These are phyloP conservation scores for Magallana angulata DNA, from an alignment of 1,140 invertebrate species.

Conservation along the genomic window DNA sequence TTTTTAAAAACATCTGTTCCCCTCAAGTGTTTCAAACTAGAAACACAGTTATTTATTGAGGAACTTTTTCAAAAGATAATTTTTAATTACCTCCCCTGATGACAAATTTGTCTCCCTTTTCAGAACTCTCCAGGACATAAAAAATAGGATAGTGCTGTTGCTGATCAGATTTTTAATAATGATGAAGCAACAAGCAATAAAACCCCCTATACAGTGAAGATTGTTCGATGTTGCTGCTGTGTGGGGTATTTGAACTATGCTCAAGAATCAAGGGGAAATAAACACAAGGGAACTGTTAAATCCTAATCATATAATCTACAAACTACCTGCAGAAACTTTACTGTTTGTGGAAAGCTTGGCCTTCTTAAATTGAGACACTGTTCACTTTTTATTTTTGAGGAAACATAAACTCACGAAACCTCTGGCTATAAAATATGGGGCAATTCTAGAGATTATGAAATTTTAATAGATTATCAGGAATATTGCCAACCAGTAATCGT, in stretches of 20 bases:
- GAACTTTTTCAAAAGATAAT: slow-evolving; percentile 13
- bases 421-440: background rate
- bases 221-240: background rate
- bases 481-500: background rate
- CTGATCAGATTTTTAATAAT: background rate
- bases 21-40: background rate
- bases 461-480: background rate
- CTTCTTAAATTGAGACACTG: too few relatives aligned
- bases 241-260: slow-evolving; percentile 11
- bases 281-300: background rate
- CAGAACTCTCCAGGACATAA: slow-evolving; percentile 25
- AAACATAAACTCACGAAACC: background rate
- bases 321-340: background rate
- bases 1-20: background rate
- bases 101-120: slow-evolving; percentile 31
- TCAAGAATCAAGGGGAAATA: background rate
- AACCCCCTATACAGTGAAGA: background rate
- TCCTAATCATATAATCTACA: background rate
- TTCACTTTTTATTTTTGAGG: too few relatives aligned
- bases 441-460: background rate
- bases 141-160: background rate
- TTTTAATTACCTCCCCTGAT: slow-evolving; percentile 17
- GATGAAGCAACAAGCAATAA: slow-evolving; percentile 13
- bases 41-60: slow-evolving; percentile 15
- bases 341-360: background rate